Conservation (phyloP, 2,113 vertebrate species). For the Centropus unirufus region DNA sequence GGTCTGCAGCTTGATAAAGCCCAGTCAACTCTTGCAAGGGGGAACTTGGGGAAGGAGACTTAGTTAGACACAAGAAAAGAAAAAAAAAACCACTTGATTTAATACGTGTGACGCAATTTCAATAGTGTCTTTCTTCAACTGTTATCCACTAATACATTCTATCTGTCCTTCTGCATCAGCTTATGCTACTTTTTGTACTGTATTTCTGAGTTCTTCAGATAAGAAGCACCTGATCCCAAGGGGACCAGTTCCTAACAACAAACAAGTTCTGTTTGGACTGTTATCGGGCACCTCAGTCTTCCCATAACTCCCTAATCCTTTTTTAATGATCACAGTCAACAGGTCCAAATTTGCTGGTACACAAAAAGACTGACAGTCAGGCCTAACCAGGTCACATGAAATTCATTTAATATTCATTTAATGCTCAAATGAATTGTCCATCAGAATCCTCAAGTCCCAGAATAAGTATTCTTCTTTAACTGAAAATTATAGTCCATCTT, state of each 20-base stretch:
- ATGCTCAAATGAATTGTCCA: neutral
- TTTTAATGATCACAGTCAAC: neutral
- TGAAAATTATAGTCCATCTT: neutral
- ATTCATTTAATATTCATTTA: neutral
- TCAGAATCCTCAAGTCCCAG: neutral
- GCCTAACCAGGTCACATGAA: neutral
- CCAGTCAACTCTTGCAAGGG: neutral
- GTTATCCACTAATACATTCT: neutral
- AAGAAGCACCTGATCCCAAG: neutral
- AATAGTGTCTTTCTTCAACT: neutral
- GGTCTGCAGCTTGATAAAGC: neutral
- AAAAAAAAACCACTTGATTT: neutral
- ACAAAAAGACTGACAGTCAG: neutral
- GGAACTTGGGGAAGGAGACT: neutral
- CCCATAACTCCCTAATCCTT: neutral
- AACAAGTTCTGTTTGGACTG: neutral
- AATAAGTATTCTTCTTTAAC: neutral
- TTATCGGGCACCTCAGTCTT: neutral
- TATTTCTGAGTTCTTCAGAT: neutral
- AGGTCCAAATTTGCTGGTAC: neutral
- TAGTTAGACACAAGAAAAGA: neutral
- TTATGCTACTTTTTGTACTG: neutral
- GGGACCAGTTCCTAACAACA: neutral
- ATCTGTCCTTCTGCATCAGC: neutral
- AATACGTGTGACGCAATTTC: neutral